Base-by-base conservation (phyloP, 92 coral and sea anemone species). In the Parazoanthus swiftii region DNA sequence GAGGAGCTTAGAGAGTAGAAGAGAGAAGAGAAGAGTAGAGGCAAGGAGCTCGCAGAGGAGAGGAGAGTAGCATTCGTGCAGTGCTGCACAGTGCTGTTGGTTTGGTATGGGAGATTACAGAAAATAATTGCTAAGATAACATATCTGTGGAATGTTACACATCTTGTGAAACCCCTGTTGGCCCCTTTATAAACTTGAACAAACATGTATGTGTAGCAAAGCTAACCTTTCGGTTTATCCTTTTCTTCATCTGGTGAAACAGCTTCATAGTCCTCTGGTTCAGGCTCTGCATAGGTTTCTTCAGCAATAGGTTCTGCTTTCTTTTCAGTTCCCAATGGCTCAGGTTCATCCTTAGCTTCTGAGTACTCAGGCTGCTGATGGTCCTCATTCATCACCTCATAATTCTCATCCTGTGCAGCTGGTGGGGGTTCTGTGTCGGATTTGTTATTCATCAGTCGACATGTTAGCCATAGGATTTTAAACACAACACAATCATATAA, bases 231-330 rank as follows among this genome's bases (percentile, higher is more conserved):
- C 10, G 35, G 83, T 46, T 8, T 56, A 25, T 43, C 83, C 23
- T 79, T 46, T 37, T 10, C 14, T 5, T 21, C 83, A 79, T 42
- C 83, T 3, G 39, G 59, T 26, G 59, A 42, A 79, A 46, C 67
- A 56, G 15, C 67, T 29, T 79, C 83, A 25, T 79, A 46, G 6
- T 79, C 67, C 25, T 79, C 83, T 23, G 29, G 59, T 44, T 10
- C 51, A 16, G 83, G 83, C 11, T 79, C 83, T 35, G 58, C 83
- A 44, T 79, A 79, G 23, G 4, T 79, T 79, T 79, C 83, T 8
- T 79, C 83, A 43, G 67, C 29, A 79, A 21, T 65, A 79, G 58
- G 48, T 25, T 2, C 83, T 13, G 38, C 83, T 23, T 79, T 21
- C 36, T 46, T 33, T 26, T 46, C 59, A 8, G 16, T 25, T 8